These are phyloP conservation scores for Cervus canadensis DNA, from an alignment of 2,113 vertebrate genomes.

Conservation along the genomic window DNA sequence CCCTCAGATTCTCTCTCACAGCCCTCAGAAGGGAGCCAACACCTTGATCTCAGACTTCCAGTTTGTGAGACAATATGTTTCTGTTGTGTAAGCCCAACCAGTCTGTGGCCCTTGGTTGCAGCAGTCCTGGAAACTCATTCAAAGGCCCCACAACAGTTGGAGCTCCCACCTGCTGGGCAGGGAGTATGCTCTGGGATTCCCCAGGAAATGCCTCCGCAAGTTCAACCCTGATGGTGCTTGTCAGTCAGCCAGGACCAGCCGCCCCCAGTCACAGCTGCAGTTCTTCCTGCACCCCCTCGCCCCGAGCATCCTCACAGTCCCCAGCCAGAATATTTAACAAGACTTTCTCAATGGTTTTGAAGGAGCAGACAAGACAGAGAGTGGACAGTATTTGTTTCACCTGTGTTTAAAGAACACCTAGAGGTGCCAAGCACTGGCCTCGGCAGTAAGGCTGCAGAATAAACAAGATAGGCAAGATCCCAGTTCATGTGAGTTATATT, in stretches of 20 bases:
- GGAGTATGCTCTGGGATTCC: background rate
- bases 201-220: background rate
- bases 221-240: background rate
- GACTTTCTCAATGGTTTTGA: background rate
- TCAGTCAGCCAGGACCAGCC: background rate
- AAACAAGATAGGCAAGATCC: background rate
- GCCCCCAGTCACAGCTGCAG: background rate
- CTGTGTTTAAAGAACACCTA: background rate
- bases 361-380: background rate
- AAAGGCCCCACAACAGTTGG: background rate
- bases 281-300: rapidly evolving
- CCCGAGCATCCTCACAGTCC: background rate
- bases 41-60: background rate
- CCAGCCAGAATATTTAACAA: background rate
- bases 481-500: background rate
- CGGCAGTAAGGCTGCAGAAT: background rate
- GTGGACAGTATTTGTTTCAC: background rate
- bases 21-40: background rate
- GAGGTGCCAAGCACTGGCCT: background rate
- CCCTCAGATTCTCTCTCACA: background rate
- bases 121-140: background rate
- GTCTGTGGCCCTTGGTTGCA: background rate
- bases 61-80: background rate
- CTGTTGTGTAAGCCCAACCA: background rate
- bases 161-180: background rate